Evolutionary conservation across 2,888 invertebrate species (phyloP), one percentile per base, ranked within the genome.

Genomic region (Chorisops tibialis): DNA sequence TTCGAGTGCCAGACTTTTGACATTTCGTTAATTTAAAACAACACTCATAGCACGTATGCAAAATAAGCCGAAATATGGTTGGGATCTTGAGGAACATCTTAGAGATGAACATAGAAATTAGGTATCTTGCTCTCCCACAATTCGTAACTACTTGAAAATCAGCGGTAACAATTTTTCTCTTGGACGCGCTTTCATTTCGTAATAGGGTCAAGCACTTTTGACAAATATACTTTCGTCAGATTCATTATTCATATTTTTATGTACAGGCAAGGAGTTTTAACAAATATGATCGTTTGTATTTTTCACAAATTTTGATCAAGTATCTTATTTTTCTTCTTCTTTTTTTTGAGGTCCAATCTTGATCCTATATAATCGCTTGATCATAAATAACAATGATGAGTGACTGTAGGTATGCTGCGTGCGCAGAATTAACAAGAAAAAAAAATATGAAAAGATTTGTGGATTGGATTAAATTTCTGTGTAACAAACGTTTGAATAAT

Each of bases 171-270:
- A 30, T 30, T 30, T 30, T 30, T 30, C 30, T 30, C 37, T 16
- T 41, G 16, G n/a, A n/a, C 16, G 6, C 41, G n/a, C 16, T 41
- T 24, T 48, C 48, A 24, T 48, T 48, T 19, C n/a, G 7, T 16
- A 50, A 50, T 35, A 50, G 16, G 50, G 50, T 50, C 50, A 50
- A 50, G 50, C 35, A 35, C 16, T 50, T 50, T 50, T 37, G 37
- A 35, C 30, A 50, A 50, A 41, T 14, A 50, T 50, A 50, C 35
- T 30, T 22, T 50, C 24, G 50, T 50, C 50, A 37, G 35, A 18
- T 50, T 35, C 35, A 35, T 35, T 3, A 35, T 6, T 35, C 7
- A 16, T 16, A 11, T 50, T n/a, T n/a, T n/a, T n/a, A n/a, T n/a
- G n/a, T n/a, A 35, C 16, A 16, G 6, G 16, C 50, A 35, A 35